Base-by-base conservation (phyloP, 2,888 invertebrate genomes). In the Apamea monoglypha region DNA sequence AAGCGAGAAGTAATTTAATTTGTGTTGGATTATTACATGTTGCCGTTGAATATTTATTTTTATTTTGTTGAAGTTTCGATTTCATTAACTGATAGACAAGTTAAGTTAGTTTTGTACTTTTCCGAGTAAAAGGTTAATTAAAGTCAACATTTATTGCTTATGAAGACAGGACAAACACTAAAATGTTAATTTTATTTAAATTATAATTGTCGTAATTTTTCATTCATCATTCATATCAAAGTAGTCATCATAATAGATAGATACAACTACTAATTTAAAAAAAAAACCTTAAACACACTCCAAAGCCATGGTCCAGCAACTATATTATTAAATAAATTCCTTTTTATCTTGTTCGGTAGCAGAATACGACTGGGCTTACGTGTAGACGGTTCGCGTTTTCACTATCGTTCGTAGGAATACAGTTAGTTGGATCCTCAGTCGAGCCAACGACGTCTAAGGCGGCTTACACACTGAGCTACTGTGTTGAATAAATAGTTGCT, bases 321-420 rank as follows among this genome's bases (percentile, higher is more conserved):
- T 4, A 47, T 5, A 12, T 32, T 32, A 78, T 59, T 75, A 67
- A 79, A 79, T 76, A 76, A 81, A 76, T 76, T 76, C 71, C 64
- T 68, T 36, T 61, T 83, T 85, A 85, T 86, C 86, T 80, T 59
- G 59, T 74, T 40, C 87, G 61, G 85, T 85, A 87, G 85, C 87
- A 75, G 77, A 86, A 71, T 53, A 83, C 69, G 74, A 56, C 80
- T 70, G 73, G 56, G 70, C 77, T 80, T 81, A 78, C 80, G 83
- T 88, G 84, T 82, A 82, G 84, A 83, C 82, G 78, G 74, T 80
- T 82, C 16, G 36, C 40, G 83, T 84, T 89, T 89, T 89, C 88
- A 89, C 89, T 89, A 88, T 89, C 88, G 83, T 89, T 88, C 64
- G 81, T 75, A 70, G 18, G 59, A 83, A 86, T 89, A 89, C 89